Base-by-base conservation (phyloP, 2,113 vertebrate species). In the Leptocoma aspasia region DNA sequence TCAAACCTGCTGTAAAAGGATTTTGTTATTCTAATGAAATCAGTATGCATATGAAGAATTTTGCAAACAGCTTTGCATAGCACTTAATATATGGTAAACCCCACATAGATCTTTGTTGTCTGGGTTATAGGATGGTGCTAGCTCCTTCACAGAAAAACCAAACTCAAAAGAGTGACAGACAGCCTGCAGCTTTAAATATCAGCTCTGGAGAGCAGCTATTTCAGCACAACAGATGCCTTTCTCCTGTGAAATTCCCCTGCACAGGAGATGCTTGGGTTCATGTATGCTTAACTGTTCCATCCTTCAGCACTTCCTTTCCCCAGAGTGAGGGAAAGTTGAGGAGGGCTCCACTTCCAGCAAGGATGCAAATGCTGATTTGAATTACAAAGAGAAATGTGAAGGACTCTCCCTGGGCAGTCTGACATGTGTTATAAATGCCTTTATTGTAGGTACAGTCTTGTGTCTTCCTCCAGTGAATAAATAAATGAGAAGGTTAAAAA, bases 221-320 rank as follows among this genome's bases (percentile, higher is more conserved):
- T 95, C 94, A 93, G 93, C 94, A 89, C 66, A 90, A 53, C 90
- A 95, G 94, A 96, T 97, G 93, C 89, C 94, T 97, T 97, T 97
- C 79, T 87, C 82, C 92, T 93, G 82, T 92, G 93, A 94, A 96
- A 93, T 95, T 92, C 75, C 77, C 78, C 57, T 27, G 19, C 72
- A 45, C 35, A 80, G 60, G 71, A 94, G 92, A 95, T 92, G 92
- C 86, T 92, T 86, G 80, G 44, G 31, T 82, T 95, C 94, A 60
- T 69, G 49, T 94, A 92, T 94, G 72, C 53, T 90, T 94, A 86
- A 82, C 53, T 91, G 76, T 64, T 90, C 68, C 73, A 71, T 96
- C 95, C 94, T 93, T 97, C 91, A 92, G 80, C 82, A 80, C 82
- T 96, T 97, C 66, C 68, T 93, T 95, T 96, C 92, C 92, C 63